Base-by-base conservation (phyloP, 2,888 invertebrate genomes). In the Scotopteryx bipunctaria region DNA sequence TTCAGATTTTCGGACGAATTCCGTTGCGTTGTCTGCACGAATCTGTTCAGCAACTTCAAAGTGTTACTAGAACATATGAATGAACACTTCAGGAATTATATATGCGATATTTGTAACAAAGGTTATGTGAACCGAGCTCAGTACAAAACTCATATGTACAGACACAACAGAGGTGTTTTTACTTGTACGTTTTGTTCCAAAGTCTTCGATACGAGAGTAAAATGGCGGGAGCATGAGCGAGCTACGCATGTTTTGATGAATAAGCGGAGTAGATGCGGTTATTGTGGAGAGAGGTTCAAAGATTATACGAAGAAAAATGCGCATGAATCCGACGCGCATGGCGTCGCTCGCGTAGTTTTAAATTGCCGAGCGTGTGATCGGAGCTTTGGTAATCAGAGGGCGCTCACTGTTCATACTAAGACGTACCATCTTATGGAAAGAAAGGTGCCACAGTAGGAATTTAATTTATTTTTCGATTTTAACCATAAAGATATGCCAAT, bases 101-200 rank as follows among this genome's bases (percentile, higher is more conserved):
- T 86, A 5, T 92, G 92, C 55, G 85, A 89, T 15, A 72, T 86
- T 0, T 92, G 92, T 53, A 79, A 83, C 1, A 82, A 85, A n/a
- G 89, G 90, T 0, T 79, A 76, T 48, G 83, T 90, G 0, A 85
- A 84, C 38, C 84, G 69, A 5, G 5, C 9, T n/a, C 41, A 46
- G 2, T 57, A 72, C 5, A 57, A 71, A 21, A 70, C 73, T 0
- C 83, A 83, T 41, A 69, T 73, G 2, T 78, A 78, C 11, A 72
- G 83, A 1, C 86, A 86, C 37, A 74, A 72, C 23, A 80, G 71
- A 0, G 86, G 86, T 0, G 68, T 60, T 1, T 76, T 75, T 25
- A 53, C 50, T 0, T 82, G 82, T 25, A 52, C 66, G 0, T 59
- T 66, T 9, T 82, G 82, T 29, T 41, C 57, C 0, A 81, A 82